Evolutionary conservation across 2,888 invertebrate genomes (phyloP), one percentile per base, ranked within the genome.

Genomic region (Chromoteleia sp.): DNA sequence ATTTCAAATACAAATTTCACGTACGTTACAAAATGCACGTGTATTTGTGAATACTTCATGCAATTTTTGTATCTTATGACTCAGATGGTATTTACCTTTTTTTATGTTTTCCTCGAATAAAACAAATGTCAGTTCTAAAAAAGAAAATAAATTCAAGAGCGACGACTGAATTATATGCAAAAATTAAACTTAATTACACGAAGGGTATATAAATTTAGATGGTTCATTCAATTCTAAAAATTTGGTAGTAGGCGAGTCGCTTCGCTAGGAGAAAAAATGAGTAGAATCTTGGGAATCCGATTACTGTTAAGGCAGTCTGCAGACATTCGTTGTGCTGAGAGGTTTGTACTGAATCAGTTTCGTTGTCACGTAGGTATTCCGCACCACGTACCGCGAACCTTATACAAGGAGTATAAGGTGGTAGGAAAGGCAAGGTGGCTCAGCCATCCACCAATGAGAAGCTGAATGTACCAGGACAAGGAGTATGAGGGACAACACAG

Each of bases 351-450:
- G 84, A 88, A 85, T 88, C 85, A 85, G 85, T 86, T 86, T 85
- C 84, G 83, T 70, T 83, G 85, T 84, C 87, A 87, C 87, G 87
- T 86, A 86, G 83, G 81, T 83, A 83, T 84, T 85, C 84, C 67
- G 71, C 75, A 74, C 82, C 84, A 84, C 84, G 84, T 84, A 80
- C 77, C 65, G 58, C 77, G 74, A 82, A 52, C 80, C 68, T 81
- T 77, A 70, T 63, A 56, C 78, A 74, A 70, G 58, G 71, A 70
- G 65, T 43, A 80, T 67, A 68, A 74, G 71, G 59, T 54, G 65
- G 81, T 48, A 73, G 76, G 78, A 75, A 70, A 63, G 54, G 77
- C n/a, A n/a, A n/a, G n/a, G n/a, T n/a, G n/a, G n/a, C 68, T 41
- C 58, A 58, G 45, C 58, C 33, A 59, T 71, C 71, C 52, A 52